Conservation (phyloP, 2,113 vertebrate species). For the Lonchura striata region DNA sequence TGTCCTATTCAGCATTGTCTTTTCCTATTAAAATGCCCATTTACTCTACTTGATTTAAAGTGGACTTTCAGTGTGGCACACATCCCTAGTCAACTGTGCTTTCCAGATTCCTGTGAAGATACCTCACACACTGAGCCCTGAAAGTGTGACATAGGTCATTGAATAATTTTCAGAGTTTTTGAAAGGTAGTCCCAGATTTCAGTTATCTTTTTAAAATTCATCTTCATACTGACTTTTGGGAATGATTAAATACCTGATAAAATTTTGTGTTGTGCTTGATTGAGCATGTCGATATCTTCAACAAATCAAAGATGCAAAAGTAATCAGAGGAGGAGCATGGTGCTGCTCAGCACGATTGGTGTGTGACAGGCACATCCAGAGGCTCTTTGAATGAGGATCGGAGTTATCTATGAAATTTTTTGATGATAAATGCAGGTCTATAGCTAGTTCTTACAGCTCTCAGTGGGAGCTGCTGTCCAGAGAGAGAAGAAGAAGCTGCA, state of each 20-base stretch:
- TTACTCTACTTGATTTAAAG: background rate
- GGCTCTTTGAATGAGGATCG: background rate
- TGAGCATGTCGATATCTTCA: background rate
- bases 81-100: background rate
- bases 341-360: background rate
- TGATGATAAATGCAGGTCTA: background rate
- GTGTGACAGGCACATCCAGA: background rate
- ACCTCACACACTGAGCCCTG: background rate
- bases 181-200: background rate
- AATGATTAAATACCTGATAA: background rate
- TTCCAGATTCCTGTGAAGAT: background rate
- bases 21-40: background rate
- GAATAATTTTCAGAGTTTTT: background rate
- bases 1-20: background rate
- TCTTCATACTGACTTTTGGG: background rate
- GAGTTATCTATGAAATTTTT: background rate
- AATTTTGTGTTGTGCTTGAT: background rate
- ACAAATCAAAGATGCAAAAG: background rate
- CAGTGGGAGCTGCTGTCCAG: background rate
- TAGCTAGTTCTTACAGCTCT: background rate
- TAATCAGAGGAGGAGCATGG: background rate
- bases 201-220: background rate
- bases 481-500: background rate
- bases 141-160: background rate
- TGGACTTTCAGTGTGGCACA: background rate